A percentile compares a stretch with the other conserved stretches of the same genome.
Conservation (phyloP, 2,113 vertebrate genomes). For the Halichoeres trimaculatus region DNA sequence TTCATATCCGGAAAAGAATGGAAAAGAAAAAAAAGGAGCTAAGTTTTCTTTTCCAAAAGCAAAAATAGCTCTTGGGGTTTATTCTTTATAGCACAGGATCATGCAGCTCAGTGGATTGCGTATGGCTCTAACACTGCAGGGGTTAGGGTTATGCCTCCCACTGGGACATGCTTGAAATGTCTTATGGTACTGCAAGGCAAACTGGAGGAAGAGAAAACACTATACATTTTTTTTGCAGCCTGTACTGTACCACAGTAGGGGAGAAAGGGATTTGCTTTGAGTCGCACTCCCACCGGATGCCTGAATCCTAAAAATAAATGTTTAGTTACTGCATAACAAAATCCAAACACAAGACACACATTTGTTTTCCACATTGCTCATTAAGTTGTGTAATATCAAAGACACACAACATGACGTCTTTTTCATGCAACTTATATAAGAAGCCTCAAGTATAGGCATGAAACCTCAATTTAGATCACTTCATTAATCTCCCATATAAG, state of each 20-base stretch:
- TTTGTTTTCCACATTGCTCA: neutral
- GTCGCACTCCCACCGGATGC: neutral
- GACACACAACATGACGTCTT: neutral
- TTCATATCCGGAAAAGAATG: neutral
- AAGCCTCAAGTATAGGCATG: neutral
- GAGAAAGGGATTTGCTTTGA: neutral
- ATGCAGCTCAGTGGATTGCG: slow-evolving; percentile 9
- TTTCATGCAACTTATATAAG: neutral
- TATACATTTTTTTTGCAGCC: slow-evolving; percentile 9
- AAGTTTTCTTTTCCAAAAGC: slow-evolving; percentile 2
- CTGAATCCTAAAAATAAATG: neutral
- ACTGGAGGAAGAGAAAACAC: slow-evolving; percentile 6
- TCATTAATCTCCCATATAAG: neutral
- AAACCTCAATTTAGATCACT: neutral
- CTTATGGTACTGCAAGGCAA: slow-evolving; percentile 11
- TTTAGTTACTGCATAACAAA: neutral
- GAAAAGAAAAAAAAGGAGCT: neutral
- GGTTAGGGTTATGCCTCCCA: slow-evolving; percentile 23
- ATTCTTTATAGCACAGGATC: slow-evolving; percentile 5
- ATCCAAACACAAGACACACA: neutral
- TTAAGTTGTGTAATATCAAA: neutral
- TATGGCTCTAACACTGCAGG: slow-evolving; percentile 18
- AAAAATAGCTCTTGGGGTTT: neutral
- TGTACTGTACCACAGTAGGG: neutral
- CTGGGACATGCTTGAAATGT: slow-evolving; percentile 32